Evolutionary conservation across 2,888 invertebrate species (phyloP), one percentile per base, ranked within the genome.

Genomic region (Watsonalla binaria): DNA sequence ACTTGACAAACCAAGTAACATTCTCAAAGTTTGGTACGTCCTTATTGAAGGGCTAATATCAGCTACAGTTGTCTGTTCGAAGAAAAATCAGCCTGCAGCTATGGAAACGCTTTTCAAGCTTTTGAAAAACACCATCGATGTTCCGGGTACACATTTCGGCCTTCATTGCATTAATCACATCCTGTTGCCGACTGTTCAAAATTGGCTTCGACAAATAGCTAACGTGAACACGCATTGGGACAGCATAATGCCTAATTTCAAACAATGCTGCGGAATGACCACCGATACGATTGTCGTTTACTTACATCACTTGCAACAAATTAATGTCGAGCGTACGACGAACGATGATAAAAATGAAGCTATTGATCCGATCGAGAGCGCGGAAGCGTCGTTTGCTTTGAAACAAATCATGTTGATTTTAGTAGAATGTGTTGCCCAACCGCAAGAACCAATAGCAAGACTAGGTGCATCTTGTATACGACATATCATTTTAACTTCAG

Each of bases 251-350:
- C 95, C 97, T 61, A 98, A 97, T 81, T 98, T 98, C 74, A 98
- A 98, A 76, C 98, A 98, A 76, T 98, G 97, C 75, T 97, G 97
- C 73, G 98, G 98, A 7, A 94, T 98, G 84, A 96, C 97, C 9
- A 97, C 97, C 0, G 98, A 98, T 74, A 91, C 98, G 37, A 94
- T 98, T 42, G 98, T 98, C 0, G 95, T 97, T 70, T 97, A 96
- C 67, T 86, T 98, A 42, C 94, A 94, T 63, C 94, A 95, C 68
- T 92, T 96, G 45, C 94, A 95, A 78, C 93, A 94, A 87, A 91
- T 92, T 61, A 84, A 88, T 57, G 59, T 84, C 35, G 87, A 90
- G 68, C 76, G 88, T 61, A 74, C 76, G 37, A 80, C 81, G 46
- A 70, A 77, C 42, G 86, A 86, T 58, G 86, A 86, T 51, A 86